phyloP scores from a whole-genome alignment of 1,140 invertebrate species.

The Ostrea denselamellosa region DNA sequence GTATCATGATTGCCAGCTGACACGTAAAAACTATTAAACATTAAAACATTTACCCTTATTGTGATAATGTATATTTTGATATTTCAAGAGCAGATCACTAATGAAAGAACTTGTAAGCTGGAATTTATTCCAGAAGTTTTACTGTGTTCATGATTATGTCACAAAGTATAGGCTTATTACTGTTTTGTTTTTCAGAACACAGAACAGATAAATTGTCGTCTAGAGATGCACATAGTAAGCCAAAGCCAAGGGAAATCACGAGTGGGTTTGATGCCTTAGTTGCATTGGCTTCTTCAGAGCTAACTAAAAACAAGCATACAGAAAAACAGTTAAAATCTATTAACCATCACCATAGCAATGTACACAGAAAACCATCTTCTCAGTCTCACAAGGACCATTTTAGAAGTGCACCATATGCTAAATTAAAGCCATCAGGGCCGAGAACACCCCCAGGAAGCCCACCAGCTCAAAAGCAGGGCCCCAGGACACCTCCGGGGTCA shows the following conservation, averaged over 20 bases:
- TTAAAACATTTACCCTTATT: too few relatives aligned
- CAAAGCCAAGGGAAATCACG: constrained; percentile 92
- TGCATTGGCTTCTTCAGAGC: constrained; percentile 90
- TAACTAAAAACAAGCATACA: constrained; percentile 83
- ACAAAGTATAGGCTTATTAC: background rate
- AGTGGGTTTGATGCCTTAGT: constrained; percentile 92
- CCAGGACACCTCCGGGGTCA: constrained; percentile 59
- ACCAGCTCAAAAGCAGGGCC: constrained; percentile 46
- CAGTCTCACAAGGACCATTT: constrained; percentile 47
- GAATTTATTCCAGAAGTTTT: too few relatives aligned
- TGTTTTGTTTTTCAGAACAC: background rate
- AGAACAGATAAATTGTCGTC: background rate
- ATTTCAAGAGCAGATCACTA: too few relatives aligned
- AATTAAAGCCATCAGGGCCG: constrained; percentile 52
- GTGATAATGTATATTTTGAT: too few relatives aligned
- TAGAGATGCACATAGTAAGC: constrained; percentile 61
- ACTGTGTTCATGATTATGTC: too few relatives aligned
- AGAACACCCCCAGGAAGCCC: constrained; percentile 57
- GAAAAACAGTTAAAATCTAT: constrained; percentile 24
- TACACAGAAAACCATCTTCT: constrained; percentile 35
- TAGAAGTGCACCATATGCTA: constrained; percentile 49
- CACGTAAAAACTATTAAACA: too few relatives aligned
- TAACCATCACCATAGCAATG: background rate
- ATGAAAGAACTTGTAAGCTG: too few relatives aligned
- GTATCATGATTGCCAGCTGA: too few relatives aligned